These are phyloP conservation scores for Pterophyllum scalare DNA, from an alignment of 2,113 vertebrate species.

Conservation along the genomic window DNA sequence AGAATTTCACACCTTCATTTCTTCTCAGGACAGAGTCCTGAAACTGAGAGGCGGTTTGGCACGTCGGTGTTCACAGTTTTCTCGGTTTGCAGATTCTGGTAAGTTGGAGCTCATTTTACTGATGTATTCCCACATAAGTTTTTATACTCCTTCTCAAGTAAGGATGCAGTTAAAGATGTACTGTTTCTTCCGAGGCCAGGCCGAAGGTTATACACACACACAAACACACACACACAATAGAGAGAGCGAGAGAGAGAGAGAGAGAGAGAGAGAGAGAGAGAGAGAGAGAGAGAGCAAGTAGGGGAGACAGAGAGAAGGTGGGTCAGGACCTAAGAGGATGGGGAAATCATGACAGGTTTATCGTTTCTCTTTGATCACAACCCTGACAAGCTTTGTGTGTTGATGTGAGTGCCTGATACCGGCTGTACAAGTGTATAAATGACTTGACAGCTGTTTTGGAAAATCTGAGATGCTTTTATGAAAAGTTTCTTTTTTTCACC, in stretches of 20 bases:
- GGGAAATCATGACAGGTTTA: neutral
- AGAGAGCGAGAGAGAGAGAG: neutral
- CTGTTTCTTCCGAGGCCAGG: too few species aligned
- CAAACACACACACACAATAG: too few species aligned
- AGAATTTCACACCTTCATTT: neutral
- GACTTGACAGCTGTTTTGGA: constrained; percentile 34
- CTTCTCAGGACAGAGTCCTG: neutral
- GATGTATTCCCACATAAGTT: neutral
- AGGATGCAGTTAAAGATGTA: neutral
- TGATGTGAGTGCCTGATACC: neutral
- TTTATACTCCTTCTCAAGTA: neutral
- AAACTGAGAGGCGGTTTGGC: neutral
- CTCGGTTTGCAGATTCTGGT: neutral
- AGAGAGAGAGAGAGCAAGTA: neutral
- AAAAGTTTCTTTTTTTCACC: neutral
- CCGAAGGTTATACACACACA: neutral
- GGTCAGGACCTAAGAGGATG: neutral
- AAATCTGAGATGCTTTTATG: constrained; percentile 9
- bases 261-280: neutral
- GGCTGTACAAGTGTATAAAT: constrained; percentile 8
- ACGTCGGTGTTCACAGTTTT: neutral
- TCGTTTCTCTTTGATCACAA: constrained; percentile 24
- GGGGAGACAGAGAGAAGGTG: neutral
- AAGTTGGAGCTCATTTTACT: neutral
- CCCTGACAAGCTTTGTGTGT: neutral